Base-by-base conservation (phyloP, 2,797 vertebrate species). In the Coreius guichenoti region DNA sequence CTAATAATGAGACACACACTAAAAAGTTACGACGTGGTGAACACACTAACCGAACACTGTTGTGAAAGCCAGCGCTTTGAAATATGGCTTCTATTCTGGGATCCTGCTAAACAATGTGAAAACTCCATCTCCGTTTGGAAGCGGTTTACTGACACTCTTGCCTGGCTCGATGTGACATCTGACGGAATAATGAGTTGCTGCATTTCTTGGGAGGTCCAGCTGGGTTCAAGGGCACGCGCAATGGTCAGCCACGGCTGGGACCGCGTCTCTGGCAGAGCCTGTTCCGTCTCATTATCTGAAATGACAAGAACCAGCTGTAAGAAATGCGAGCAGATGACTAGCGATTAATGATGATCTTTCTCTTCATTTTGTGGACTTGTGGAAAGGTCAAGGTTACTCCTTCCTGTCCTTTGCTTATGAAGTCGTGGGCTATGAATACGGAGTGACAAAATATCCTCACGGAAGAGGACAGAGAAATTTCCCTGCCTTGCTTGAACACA, bases 341-440 rank as follows among this genome's bases (percentile, higher is more conserved):
- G 76, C 77, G 77, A 89, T 89, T 89, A 86, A 87, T 88, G 81
- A 82, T 88, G 82, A 88, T 88, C 82, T 89, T 84, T 80, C 47
- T 76, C 82, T 82, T 79, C 80, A 49, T 82, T 85, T 87, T 81
- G 31, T 16, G 61, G 26, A 39, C 79, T 75, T 83, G 29, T 58
- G 2, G 54, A 49, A 89, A 89, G 88, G 87, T 90, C 87, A 90
- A 90, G 87, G 87, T 87, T 75, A 72, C 47, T 86, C 67, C 77
- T 74, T 82, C 17, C 47, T 78, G 65, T 88, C 82, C 76, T 84
- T 88, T 80, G 58, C 76, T 75, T 79, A 78, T 79, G 84, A 81
- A 80, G 70, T 47, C 43, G n/a, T 51, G 45, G 75, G 69, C 39
- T 54, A 61, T 79, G 83, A 89, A 81, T 78, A 73, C 45, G 69